A percentile compares a stretch with the other conserved stretches of the same genome.
Conservation (phyloP, 2,888 invertebrate species). For the Drosophila flavopinicola region DNA sequence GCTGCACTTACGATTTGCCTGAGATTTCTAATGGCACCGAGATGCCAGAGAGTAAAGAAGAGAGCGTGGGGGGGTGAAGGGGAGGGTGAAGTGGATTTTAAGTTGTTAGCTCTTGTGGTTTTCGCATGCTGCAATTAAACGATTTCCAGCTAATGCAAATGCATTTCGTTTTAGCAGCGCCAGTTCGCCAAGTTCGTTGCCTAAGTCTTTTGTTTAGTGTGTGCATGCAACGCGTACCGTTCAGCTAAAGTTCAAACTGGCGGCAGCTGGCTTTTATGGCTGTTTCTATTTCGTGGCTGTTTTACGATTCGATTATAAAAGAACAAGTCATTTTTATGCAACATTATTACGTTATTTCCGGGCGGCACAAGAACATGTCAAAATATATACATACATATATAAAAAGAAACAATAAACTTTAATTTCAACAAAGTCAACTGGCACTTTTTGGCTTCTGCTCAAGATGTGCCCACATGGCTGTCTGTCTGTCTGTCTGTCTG, state of each 20-base stretch:
- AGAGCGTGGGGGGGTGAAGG: neutral
- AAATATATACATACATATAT: neutral
- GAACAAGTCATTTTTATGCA: conserved; percentile 72
- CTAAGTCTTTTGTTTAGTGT: conserved; percentile 56
- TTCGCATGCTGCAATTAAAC: conserved; percentile 18
- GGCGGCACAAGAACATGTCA: conserved; percentile 22
- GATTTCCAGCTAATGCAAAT: conserved; percentile 30
- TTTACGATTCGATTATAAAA: conserved; percentile 77
- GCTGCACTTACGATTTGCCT: conserved; percentile 23
- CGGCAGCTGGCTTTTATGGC: conserved; percentile 30
- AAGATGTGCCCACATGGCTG: conserved; percentile 19
- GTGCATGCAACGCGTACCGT: conserved; percentile 50
- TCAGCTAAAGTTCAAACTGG: conserved; percentile 17
- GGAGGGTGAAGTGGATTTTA: conserved; percentile 7
- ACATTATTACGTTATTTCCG: conserved; percentile 74
- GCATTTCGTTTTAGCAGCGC: neutral
- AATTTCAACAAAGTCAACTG: conserved; percentile 65
- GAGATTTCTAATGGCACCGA: neutral
- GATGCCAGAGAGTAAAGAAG: neutral
- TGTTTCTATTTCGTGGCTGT: conserved; percentile 36
- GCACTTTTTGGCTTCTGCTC: conserved; percentile 44
- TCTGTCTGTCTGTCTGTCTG: conserved; percentile 22
- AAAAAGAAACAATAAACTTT: conserved; percentile 66
- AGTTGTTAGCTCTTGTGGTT: conserved; percentile 25
- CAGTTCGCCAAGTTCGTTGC: conserved; percentile 48